Percentiles rank a stretch among this genome's conserved stretches.
phyloP scores from a whole-genome alignment of 92 coral and sea anemone species.

The Zoanthus sansibaricus region DNA sequence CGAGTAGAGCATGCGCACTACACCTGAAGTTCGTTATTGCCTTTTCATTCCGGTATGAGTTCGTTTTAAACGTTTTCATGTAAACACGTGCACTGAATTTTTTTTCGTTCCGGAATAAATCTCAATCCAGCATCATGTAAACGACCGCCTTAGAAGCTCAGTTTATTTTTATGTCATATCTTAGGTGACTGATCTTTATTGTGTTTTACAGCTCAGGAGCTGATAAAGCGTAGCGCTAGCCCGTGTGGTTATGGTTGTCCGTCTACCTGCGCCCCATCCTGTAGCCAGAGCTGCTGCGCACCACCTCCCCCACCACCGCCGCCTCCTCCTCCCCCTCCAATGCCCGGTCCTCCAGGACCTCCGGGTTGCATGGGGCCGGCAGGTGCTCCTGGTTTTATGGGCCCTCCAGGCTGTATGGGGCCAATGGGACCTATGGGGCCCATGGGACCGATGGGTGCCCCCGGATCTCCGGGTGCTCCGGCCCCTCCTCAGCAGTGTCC shows the following conservation, averaged over 20 bases:
- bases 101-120: too few species aligned
- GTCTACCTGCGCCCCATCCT: conserved; percentile 74
- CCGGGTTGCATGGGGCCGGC: conserved; percentile 21
- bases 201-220: conserved; percentile 22
- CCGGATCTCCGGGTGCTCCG: conserved; percentile 93
- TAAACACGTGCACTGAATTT: too few species aligned
- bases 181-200: not conserved
- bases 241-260: conserved; percentile 88
- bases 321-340: conserved; percentile 38
- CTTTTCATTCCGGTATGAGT: too few species aligned
- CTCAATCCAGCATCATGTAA: too few species aligned
- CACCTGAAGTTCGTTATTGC: too few species aligned
- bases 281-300: conserved; percentile 76
- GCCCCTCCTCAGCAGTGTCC: conserved; percentile 93
- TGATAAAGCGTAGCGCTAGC: conserved; percentile 78
- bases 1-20: too few species aligned
- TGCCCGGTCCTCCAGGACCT: conserved; percentile 50
- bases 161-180: too few species aligned
- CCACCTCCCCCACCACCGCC: conserved; percentile 64
- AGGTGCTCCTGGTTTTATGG: conserved; percentile 65
- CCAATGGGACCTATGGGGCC: conserved; percentile 75
- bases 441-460: conserved; percentile 85
- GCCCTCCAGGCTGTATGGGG: conserved; percentile 94
- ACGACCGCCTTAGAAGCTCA: too few species aligned
- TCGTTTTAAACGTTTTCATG: too few species aligned